Percentiles rank a stretch among this genome's conserved stretches.
phyloP scores from a whole-genome alignment of 2,113 vertebrate genomes.

The Leucopsar rothschildi region DNA sequence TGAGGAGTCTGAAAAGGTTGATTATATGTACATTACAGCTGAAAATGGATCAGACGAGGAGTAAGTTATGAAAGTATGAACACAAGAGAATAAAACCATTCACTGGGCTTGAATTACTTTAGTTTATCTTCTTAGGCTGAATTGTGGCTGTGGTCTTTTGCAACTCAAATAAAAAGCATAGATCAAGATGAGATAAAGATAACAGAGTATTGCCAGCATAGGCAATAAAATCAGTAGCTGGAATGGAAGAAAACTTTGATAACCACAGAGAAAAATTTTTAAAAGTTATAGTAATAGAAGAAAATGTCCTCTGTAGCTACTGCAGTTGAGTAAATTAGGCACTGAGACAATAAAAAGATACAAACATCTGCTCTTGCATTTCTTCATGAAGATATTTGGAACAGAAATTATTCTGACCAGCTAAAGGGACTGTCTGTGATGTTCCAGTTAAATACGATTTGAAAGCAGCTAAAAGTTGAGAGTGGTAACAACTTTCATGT shows the following conservation, averaged over 20 bases:
- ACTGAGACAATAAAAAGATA: neutral
- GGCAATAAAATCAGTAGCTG: conserved; percentile 30
- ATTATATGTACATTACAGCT: conserved; percentile 43
- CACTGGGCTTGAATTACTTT: conserved; percentile 47
- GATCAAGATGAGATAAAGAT: conserved; percentile 59
- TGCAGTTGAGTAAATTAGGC: neutral
- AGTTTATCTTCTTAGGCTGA: conserved; percentile 52
- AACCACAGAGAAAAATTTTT: neutral
- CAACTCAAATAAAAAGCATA: conserved; percentile 50
- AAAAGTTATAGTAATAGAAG: neutral
- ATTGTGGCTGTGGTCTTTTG: conserved; percentile 48
- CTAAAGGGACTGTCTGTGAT: neutral
- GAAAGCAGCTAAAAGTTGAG: neutral
- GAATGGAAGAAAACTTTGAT: conserved; percentile 16
- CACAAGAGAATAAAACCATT: conserved; percentile 55
- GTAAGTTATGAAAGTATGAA: conserved; percentile 51
- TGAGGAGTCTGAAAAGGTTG: conserved; percentile 45
- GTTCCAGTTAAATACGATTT: neutral
- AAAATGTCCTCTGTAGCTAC: neutral
- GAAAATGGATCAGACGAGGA: conserved; percentile 47
- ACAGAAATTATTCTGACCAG: neutral
- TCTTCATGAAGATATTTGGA: neutral
- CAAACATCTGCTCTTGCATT: neutral
- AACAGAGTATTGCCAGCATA: neutral
- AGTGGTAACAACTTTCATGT: neutral